Evolutionary conservation across 1,140 invertebrate species (phyloP).

Genomic region (Brachionus rotundiformis): DNA sequence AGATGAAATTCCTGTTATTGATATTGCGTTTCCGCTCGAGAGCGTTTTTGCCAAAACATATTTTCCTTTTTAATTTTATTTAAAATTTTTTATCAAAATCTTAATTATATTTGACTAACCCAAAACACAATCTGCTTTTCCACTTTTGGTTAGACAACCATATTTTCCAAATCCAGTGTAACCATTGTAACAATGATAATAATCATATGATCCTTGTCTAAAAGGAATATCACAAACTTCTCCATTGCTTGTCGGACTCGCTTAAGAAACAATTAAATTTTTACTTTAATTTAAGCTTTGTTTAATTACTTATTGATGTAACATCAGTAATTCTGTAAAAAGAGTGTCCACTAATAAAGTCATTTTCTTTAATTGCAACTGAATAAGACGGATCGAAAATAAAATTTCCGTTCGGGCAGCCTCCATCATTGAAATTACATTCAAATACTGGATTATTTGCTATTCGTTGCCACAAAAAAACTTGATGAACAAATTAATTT

Average conservation of each 20-base stretch:
- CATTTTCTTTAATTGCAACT: not conserved
- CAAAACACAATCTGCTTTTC: not conserved
- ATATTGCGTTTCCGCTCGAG: not conserved
- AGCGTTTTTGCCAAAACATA: not conserved
- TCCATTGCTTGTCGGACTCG: not conserved
- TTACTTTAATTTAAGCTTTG: not conserved
- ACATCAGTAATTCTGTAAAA: not conserved
- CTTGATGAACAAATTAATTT: too few relatives aligned
- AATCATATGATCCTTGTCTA: not conserved
- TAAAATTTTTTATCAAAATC: not conserved
- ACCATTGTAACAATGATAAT: not conserved
- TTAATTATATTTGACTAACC: not conserved
- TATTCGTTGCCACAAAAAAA: not conserved
- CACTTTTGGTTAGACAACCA: not conserved
- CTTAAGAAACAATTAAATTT: not conserved
- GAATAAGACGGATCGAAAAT: not conserved
- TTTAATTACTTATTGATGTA: not conserved
- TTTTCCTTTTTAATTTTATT: conserved; percentile 20
- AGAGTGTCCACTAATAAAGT: not conserved
- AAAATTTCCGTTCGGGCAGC: not conserved
- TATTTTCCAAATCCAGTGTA: not conserved
- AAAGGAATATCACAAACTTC: not conserved
- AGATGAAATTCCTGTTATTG: not conserved
- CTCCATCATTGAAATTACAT: not conserved
- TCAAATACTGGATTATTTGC: not conserved